Evolutionary conservation across 2,888 invertebrate genomes (phyloP).

Genomic region (Limnephilus marmoratus): DNA sequence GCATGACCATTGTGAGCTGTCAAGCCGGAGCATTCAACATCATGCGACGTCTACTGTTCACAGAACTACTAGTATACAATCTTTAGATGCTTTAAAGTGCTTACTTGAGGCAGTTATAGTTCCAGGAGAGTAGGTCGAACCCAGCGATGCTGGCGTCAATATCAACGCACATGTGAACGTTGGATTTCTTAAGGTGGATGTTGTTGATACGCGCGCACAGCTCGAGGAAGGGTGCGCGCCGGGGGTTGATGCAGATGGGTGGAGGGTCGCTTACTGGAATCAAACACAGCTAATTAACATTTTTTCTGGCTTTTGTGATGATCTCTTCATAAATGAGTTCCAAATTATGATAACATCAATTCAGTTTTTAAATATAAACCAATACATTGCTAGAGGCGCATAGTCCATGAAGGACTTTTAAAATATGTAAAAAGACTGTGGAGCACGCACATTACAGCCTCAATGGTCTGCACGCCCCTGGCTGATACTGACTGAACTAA

Average conservation of each 20-base stretch:
- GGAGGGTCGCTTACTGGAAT: slow-evolving; percentile 85
- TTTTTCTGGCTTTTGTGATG: not conserved
- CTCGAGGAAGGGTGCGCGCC: slow-evolving; percentile 82
- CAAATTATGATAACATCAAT: not conserved
- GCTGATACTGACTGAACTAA: no score
- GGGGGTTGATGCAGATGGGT: slow-evolving; percentile 84
- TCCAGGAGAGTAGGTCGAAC: slow-evolving; percentile 78
- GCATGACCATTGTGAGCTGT: no score
- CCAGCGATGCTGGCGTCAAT: slow-evolving; percentile 83
- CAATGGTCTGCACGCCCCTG: not conserved
- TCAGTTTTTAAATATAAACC: not conserved
- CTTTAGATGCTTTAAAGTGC: not conserved
- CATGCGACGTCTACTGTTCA: no score
- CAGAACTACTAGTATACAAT: no score
- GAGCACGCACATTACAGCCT: not conserved
- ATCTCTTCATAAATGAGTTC: not conserved
- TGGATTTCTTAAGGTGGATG: slow-evolving; percentile 86
- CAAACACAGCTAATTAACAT: not conserved
- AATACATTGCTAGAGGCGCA: no score
- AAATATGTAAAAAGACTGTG: no score
- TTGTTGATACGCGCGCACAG: slow-evolving; percentile 88
- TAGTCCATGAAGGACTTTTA: no score
- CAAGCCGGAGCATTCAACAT: no score
- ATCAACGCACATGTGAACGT: slow-evolving; percentile 87
- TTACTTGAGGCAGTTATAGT: slow-evolving; percentile 76